Evolutionary conservation across 2,888 invertebrate genomes (phyloP).

Genomic region (Microchrysa polita): DNA sequence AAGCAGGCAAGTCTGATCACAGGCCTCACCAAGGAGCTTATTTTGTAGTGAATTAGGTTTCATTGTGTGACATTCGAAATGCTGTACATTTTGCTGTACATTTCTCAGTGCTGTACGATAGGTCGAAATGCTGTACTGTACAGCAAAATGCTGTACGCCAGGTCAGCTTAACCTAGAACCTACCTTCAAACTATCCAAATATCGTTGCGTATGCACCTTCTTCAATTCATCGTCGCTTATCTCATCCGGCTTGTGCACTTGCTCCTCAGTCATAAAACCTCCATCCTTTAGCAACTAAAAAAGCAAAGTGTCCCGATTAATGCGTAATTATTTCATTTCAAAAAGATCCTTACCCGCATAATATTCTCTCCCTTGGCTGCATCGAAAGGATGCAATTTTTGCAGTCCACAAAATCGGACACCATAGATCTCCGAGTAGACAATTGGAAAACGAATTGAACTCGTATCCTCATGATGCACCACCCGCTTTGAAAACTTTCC

Average conservation of each 20-base stretch:
- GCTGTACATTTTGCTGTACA: too few species aligned
- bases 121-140: too few species aligned
- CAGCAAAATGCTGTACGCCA: too few species aligned
- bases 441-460: constrained; percentile 75
- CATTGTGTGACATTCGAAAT: too few species aligned
- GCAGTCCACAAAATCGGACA: constrained; percentile 81
- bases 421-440: constrained; percentile 82
- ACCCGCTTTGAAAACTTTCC: constrained; percentile 54
- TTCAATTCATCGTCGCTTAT: constrained; percentile 76
- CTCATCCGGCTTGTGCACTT: constrained; percentile 75
- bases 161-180: too few species aligned
- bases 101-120: too few species aligned
- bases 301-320: constrained; percentile 44
- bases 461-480: constrained; percentile 53
- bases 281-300: constrained; percentile 70
- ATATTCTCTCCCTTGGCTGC: constrained; percentile 86
- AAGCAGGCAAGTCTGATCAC: too few species aligned
- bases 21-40: too few species aligned
- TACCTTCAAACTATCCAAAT: constrained; percentile 79
- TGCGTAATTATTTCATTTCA: constrained; percentile 1
- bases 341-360: constrained; percentile 67
- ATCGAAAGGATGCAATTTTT: constrained; percentile 89
- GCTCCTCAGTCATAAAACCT: constrained; percentile 70
- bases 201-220: constrained; percentile 79
- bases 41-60: too few species aligned